A percentile compares a stretch with the other conserved stretches of the same genome.
Evolutionary conservation across 2,888 invertebrate genomes (phyloP).

Genomic region (Amblyjoppa fuscipennis): DNA sequence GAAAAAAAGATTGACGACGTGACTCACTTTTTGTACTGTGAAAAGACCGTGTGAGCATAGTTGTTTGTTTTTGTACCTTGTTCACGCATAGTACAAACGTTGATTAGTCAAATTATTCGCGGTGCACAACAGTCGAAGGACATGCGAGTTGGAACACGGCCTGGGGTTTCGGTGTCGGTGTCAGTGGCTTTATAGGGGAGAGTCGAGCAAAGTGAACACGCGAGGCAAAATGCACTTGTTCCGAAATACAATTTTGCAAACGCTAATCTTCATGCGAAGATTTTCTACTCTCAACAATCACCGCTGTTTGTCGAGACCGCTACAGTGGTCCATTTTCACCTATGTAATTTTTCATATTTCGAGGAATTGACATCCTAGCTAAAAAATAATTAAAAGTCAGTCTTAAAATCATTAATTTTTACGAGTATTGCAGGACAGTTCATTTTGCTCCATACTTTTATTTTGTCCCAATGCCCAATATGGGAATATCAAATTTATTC

Average conservation of each 20-base stretch:
- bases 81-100: not conserved
- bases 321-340: not conserved
- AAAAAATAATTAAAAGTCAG: no score
- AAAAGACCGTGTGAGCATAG: not conserved
- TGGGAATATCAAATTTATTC: not conserved
- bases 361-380: no score
- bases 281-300: not conserved
- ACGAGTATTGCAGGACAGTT: not conserved
- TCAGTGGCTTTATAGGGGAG: conserved; percentile 16
- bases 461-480: not conserved
- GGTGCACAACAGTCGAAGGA: conserved; percentile 21
- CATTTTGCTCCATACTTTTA: not conserved
- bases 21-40: not conserved
- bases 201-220: not conserved
- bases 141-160: conserved; percentile 78
- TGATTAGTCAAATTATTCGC: not conserved
- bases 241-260: not conserved
- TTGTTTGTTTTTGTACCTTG: conserved; percentile 23
- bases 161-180: conserved; percentile 55
- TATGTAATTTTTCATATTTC: no score
- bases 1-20: not conserved
- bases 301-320: not conserved
- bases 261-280: not conserved
- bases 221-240: not conserved
- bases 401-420: not conserved